phyloP scores from a whole-genome alignment of 2,888 invertebrate species.

The Hyposoter dolosus region DNA sequence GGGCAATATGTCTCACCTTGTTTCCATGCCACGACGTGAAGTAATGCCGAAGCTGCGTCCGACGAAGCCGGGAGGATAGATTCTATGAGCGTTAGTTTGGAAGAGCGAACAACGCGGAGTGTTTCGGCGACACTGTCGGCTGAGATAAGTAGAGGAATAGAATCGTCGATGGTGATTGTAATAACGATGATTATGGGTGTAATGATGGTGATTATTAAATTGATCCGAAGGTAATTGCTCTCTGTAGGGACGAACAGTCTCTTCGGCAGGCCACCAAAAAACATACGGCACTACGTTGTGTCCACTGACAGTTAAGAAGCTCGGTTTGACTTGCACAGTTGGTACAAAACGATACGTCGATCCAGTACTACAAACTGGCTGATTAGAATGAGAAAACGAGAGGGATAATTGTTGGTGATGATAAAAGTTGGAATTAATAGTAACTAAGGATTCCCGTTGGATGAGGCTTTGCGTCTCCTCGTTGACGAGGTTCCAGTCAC shows the following conservation, averaged over 20 bases:
- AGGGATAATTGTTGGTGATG: slow-evolving; percentile 59
- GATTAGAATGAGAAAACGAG: slow-evolving; percentile 59
- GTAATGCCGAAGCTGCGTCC: slow-evolving; percentile 70
- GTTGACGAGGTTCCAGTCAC: slow-evolving; percentile 78
- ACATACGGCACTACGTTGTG: slow-evolving; percentile 78
- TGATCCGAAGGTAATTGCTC: slow-evolving; percentile 70
- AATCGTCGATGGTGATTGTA: slow-evolving; percentile 72
- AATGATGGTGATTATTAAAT: slow-evolving; percentile 67
- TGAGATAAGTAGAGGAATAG: slow-evolving; percentile 16
- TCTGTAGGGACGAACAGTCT: slow-evolving; percentile 70
- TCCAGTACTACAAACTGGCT: slow-evolving; percentile 46
- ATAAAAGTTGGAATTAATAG: slow-evolving; percentile 52
- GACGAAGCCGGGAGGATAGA: slow-evolving; percentile 59
- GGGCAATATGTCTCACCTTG: slow-evolving; percentile 75
- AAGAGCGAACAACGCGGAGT: slow-evolving; percentile 62
- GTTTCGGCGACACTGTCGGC: slow-evolving; percentile 72
- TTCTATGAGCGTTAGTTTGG: slow-evolving; percentile 53
- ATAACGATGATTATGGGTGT: slow-evolving; percentile 51
- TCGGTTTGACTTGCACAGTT: slow-evolving; percentile 75
- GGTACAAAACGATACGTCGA: slow-evolving; percentile 75
- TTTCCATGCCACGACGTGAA: slow-evolving; percentile 79
- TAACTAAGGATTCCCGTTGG: slow-evolving; percentile 44
- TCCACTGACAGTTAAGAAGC: slow-evolving; percentile 61
- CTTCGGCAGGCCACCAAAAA: slow-evolving; percentile 78
- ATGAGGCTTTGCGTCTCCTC: slow-evolving; percentile 66